These are phyloP conservation scores for Chloebia gouldiae DNA, from an alignment of 2,113 vertebrate species.

Conservation along the genomic window DNA sequence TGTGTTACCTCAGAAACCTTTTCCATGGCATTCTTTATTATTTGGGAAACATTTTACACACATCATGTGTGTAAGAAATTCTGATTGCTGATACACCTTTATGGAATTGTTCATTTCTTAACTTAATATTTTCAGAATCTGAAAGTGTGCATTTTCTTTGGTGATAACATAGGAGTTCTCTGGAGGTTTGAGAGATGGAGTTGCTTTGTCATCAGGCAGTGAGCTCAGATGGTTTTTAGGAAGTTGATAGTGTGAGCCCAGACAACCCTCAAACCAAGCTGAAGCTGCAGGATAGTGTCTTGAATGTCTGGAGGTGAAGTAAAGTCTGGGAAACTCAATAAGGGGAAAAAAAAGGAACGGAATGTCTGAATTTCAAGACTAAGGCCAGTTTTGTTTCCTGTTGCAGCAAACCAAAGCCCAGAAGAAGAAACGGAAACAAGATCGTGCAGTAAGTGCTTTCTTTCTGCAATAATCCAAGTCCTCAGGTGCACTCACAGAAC, in stretches of 20 bases:
- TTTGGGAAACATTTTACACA: background rate
- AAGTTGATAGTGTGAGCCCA: background rate
- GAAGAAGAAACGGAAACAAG: conserved; percentile 94
- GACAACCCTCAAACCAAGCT: background rate
- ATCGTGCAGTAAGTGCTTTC: conserved; percentile 83
- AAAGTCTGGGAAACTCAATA: background rate
- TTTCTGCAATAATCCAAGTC: background rate
- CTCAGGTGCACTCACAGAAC: background rate
- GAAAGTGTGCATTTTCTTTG: background rate
- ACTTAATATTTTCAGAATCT: background rate
- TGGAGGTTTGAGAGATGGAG: background rate
- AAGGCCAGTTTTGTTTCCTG: background rate
- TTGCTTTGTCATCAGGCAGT: background rate
- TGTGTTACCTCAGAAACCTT: background rate
- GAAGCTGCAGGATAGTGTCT: background rate
- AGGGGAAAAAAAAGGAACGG: background rate
- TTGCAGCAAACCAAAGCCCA: conserved; percentile 86
- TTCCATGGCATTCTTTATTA: background rate
- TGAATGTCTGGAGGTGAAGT: background rate
- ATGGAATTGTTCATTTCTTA: background rate
- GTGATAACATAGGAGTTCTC: background rate
- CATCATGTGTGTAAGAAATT: background rate
- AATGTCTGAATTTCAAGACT: background rate
- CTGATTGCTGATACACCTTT: background rate
- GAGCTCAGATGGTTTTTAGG: background rate